Evolutionary conservation across 2,113 vertebrate species (phyloP), one percentile per base, ranked within the genome.

Genomic region (Tragulus kanchil): DNA sequence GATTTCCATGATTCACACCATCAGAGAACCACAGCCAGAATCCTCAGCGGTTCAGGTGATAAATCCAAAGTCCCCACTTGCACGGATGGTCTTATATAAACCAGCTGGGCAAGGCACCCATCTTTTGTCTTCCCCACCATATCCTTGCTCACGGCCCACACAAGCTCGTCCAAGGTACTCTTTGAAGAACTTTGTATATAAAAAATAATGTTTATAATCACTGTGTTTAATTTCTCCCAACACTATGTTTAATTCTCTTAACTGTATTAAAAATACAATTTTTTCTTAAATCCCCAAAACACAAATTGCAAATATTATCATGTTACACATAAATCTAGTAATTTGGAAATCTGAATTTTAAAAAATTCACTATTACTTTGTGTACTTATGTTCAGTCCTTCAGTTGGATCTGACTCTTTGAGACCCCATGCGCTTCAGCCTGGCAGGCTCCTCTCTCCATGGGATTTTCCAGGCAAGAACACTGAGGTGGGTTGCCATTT

Each of bases 1-100:
- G 26, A 65, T 77, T 90, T 90, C 56, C 19, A 26, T 93, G 92
- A 95, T 86, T 96, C 90, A 90, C 3, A 90, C 42, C n/a, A 77
- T 42, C 42, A 69, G 86, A 28, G 48, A 90, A 8, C 31, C 71
- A 67, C 28, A 92, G 59, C 11, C 45, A 73, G 25, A 89, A 93
- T 73, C 19, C 36, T 94, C 28, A 86, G 59, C 81, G 82, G 6
- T 19, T 79, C n/a, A 90, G 62, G 67, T 19, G 5, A 92, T 90
- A 88, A 93, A 90, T 90, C 42, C 65, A 61, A 89, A 93, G 48
- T 75, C 23, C 69, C 56, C 69, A 86, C 0, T 79, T 79, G 82
- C 42, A 58, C 0, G 19, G 26, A 62, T 11, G 73, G 16, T 21
- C 61, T 81, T 56, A 85, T 42, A 48, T 16, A 59, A 9, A n/a